Conservation (phyloP, 2,888 invertebrate species). For the Rhingia rostrata region DNA sequence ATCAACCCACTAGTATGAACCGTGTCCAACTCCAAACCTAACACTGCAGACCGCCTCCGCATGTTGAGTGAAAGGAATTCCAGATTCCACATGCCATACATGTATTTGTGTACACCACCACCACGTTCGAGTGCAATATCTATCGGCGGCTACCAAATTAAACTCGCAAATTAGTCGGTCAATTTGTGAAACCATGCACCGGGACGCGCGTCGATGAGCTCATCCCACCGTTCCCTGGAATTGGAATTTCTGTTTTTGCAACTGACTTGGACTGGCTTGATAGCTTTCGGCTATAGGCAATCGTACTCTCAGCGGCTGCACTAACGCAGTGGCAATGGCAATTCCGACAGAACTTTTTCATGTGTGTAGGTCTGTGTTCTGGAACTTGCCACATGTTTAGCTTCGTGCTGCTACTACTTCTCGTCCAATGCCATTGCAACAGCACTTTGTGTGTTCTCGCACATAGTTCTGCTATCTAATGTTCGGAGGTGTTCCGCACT, state of each 20-base stretch:
- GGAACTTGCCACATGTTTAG: slow-evolving; percentile 35
- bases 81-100: slow-evolving; percentile 28
- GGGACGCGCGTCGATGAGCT: slow-evolving; percentile 55
- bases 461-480: background rate
- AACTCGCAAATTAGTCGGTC: slow-evolving; percentile 65
- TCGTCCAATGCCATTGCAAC: background rate
- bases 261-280: slow-evolving; percentile 14
- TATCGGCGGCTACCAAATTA: slow-evolving; percentile 54
- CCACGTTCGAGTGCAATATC: slow-evolving; percentile 26
- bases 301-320: slow-evolving; percentile 1
- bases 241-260: slow-evolving; percentile 32
- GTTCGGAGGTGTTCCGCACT: slow-evolving; percentile 30
- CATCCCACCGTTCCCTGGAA: slow-evolving; percentile 54
- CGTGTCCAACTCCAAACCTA: background rate
- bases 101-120: slow-evolving; percentile 8
- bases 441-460: background rate
- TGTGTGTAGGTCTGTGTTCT: slow-evolving; percentile 21
- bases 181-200: slow-evolving; percentile 63
- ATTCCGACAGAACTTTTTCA: slow-evolving; percentile 11
- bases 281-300: background rate
- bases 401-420: too few species aligned
- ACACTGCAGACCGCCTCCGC: background rate
- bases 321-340: slow-evolving; percentile 40
- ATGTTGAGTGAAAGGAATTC: slow-evolving; percentile 15
- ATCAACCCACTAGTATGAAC: background rate